Conservation (phyloP, 2,888 invertebrate species). For the Ethmia dodecea region DNA sequence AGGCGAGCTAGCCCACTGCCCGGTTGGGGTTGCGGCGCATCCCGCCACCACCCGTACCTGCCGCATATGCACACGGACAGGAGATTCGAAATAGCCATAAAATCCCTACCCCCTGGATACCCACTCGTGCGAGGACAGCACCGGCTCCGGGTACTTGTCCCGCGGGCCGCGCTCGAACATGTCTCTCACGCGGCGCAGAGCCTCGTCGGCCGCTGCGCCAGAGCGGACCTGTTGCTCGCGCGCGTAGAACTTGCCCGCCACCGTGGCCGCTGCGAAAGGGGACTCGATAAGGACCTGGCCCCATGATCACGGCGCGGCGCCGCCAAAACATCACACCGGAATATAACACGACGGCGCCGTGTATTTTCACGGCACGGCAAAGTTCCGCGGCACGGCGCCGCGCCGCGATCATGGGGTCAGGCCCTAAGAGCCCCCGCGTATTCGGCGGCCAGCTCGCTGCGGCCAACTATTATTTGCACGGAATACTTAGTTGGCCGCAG, state of each 20-base stretch:
- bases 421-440: background rate
- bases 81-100: background rate
- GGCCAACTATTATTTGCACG: background rate
- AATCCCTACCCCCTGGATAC: conserved; percentile 1
- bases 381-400: background rate
- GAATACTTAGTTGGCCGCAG: too few relatives aligned
- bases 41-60: conserved; percentile 58
- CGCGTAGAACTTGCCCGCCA: conserved; percentile 49
- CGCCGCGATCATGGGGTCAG: background rate
- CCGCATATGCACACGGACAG: conserved; percentile 6
- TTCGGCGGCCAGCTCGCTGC: too few relatives aligned
- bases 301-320: too few relatives aligned
- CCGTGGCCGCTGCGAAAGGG: conserved; percentile 52
- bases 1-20: conserved; percentile 39
- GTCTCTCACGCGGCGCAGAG: conserved; percentile 30
- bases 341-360: too few relatives aligned
- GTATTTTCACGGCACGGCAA: background rate
- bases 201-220: conserved; percentile 14
- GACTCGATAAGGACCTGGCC: too few relatives aligned
- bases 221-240: conserved; percentile 18
- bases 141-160: conserved; percentile 29
- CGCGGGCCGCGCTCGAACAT: conserved; percentile 39
- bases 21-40: conserved; percentile 21
- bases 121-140: conserved; percentile 42
- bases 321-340: too few relatives aligned